phyloP scores from a whole-genome alignment of 2,888 invertebrate genomes.

The Cosmorhoe ocellata region DNA sequence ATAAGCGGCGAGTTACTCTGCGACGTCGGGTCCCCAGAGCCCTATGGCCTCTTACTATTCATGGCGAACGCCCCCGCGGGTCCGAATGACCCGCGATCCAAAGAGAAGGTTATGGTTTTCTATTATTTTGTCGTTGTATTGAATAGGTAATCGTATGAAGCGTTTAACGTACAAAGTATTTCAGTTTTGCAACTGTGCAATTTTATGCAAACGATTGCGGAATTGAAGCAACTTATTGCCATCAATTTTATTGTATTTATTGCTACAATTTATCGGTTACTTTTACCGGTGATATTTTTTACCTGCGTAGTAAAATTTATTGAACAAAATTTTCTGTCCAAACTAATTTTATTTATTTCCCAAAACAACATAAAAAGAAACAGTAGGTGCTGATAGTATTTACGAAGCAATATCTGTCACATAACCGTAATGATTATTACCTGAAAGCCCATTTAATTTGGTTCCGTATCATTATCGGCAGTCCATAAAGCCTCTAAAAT shows the following conservation, averaged over 20 bases:
- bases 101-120: constrained; percentile 54
- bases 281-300: background rate
- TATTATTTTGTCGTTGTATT: constrained; percentile 29
- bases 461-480: constrained; percentile 70
- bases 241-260: background rate
- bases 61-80: constrained; percentile 62
- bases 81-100: constrained; percentile 53
- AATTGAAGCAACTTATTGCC: background rate
- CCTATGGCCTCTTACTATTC: constrained; percentile 70
- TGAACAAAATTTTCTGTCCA: constrained; percentile 5
- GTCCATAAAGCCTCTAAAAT: constrained; percentile 74
- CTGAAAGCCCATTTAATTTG: constrained; percentile 66
- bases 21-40: constrained; percentile 50
- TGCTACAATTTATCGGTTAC: background rate
- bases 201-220: background rate
- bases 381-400: constrained; percentile 38
- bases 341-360: constrained; percentile 19
- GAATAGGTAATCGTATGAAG: constrained; percentile 39
- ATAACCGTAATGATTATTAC: constrained; percentile 73
- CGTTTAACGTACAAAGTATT: constrained; percentile 2
- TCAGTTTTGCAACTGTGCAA: background rate
- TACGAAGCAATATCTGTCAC: constrained; percentile 64
- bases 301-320: background rate
- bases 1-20: constrained; percentile 67
- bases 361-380: constrained; percentile 18